Evolutionary conservation across 2,113 vertebrate species (phyloP).

Genomic region (Rhabdomys dilectus): DNA sequence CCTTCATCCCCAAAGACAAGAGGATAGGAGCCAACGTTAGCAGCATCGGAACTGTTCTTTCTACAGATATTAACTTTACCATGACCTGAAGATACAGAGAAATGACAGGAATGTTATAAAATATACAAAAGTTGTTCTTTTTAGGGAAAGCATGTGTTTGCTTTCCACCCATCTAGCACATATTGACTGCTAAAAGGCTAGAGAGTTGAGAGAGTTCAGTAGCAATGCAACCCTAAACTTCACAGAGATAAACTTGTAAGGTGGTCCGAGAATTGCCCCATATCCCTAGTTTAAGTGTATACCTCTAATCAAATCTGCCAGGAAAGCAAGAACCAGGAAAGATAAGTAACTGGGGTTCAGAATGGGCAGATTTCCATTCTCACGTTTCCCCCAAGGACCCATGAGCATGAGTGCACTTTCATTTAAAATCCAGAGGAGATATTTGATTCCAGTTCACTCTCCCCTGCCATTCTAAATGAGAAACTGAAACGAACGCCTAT

Average conservation of each 20-base stretch:
- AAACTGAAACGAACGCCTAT: constrained; percentile 51
- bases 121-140: background rate
- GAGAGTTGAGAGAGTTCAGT: background rate
- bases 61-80: background rate
- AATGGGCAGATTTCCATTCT: background rate
- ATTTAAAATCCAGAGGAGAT: constrained; percentile 53
- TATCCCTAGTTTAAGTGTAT: background rate
- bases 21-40: background rate
- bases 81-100: background rate
- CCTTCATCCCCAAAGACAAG: accelerated
- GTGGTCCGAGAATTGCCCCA: background rate
- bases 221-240: background rate
- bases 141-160: background rate
- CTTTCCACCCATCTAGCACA: background rate
- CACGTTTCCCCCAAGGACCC: background rate
- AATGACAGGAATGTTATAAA: background rate
- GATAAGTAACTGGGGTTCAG: constrained; percentile 33
- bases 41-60: background rate
- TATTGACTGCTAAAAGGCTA: background rate
- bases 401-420: constrained; percentile 32
- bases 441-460: constrained; percentile 62
- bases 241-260: background rate
- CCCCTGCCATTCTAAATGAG: constrained; percentile 62
- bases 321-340: constrained; percentile 49
- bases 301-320: constrained; percentile 42